Evolutionary conservation across 2,113 vertebrate genomes (phyloP).

Genomic region (Heterotilapia buettikoferi): DNA sequence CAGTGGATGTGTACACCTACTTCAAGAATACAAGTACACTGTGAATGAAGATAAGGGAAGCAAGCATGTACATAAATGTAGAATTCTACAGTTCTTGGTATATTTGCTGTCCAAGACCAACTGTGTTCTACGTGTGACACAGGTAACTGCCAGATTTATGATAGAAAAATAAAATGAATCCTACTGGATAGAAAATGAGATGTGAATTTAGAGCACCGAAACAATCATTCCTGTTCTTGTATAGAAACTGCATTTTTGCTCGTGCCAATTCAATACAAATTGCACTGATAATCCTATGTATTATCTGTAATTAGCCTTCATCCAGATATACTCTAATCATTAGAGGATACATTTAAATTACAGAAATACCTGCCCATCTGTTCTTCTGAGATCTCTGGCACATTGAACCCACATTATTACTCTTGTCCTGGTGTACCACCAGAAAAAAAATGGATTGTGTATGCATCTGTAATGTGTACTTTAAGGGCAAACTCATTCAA

Average conservation of each 20-base stretch:
- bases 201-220: background rate
- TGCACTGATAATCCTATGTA: background rate
- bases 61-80: background rate
- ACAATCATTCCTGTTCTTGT: background rate
- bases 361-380: background rate
- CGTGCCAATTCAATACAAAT: background rate
- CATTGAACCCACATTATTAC: background rate
- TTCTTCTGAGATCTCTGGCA: background rate
- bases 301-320: background rate
- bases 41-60: background rate
- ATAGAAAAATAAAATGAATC: background rate
- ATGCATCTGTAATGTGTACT: background rate
- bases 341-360: background rate
- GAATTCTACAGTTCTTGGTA: background rate
- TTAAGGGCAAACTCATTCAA: background rate
- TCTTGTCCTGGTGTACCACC: background rate
- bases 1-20: background rate
- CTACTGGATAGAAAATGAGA: background rate
- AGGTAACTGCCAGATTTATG: slow-evolving; percentile 1
- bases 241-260: background rate
- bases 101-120: background rate
- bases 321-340: background rate
- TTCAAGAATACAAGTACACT: background rate
- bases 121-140: background rate
- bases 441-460: background rate